Percentiles rank a stretch among this genome's conserved stretches.
Evolutionary conservation across 2,113 vertebrate species (phyloP).

Genomic region (Corynorhinus townsendii): DNA sequence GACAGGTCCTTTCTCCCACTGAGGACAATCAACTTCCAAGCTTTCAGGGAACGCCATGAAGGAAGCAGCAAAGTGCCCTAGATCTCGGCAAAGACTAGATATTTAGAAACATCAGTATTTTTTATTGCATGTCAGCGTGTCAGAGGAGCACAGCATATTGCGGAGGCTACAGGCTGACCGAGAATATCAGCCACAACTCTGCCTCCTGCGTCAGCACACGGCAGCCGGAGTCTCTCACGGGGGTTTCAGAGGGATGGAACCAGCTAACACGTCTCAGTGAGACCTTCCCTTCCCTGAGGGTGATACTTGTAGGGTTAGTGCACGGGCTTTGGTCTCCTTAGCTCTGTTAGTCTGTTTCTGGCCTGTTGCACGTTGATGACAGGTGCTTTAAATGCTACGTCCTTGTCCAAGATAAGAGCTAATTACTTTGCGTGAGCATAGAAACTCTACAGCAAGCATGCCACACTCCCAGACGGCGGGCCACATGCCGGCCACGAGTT

Average conservation of each 20-base stretch:
- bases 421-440: background rate
- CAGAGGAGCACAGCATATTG: background rate
- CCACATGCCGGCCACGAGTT: too few relatives aligned
- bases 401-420: slow-evolving; percentile 15
- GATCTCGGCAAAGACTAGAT: background rate
- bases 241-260: background rate
- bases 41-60: background rate
- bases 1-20: background rate
- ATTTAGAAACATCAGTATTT: slow-evolving; percentile 18
- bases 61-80: background rate
- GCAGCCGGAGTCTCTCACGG: background rate
- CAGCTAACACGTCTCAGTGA: background rate
- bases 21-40: background rate
- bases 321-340: background rate
- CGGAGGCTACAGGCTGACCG: background rate
- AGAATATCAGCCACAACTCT: slow-evolving; percentile 1
- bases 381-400: background rate
- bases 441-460: background rate
- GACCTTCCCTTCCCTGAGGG: background rate
- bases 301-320: background rate
- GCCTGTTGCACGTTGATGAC: background rate
- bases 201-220: background rate
- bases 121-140: slow-evolving; percentile 10
- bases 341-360: background rate
- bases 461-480: too few relatives aligned